Evolutionary conservation across 2,888 invertebrate species (phyloP).

Genomic region (Oligia fasciuncula): DNA sequence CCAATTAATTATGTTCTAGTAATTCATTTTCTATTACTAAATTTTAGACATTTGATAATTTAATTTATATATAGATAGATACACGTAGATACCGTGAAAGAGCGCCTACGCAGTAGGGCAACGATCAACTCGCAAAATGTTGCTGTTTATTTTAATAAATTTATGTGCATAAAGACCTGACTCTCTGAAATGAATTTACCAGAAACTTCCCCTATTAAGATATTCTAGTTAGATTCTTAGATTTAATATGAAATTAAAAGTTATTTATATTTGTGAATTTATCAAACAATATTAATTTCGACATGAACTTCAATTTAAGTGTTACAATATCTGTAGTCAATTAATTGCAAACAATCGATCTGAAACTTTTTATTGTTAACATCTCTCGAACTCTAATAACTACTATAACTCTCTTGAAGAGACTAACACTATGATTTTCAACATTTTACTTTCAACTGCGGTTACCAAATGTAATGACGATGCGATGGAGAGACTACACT

Average conservation of each 20-base stretch:
- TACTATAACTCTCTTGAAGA: slow-evolving; percentile 76
- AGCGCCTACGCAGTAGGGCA: slow-evolving; percentile 71
- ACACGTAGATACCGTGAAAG: slow-evolving; percentile 78
- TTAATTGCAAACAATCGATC: slow-evolving; percentile 57
- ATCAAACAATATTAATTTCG: slow-evolving; percentile 53
- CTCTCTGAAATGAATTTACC: slow-evolving; percentile 60
- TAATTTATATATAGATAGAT: slow-evolving; percentile 85
- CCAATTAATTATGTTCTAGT: slow-evolving; percentile 88
- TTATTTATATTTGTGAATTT: slow-evolving; percentile 49
- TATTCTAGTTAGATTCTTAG: slow-evolving; percentile 65
- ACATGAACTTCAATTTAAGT: slow-evolving; percentile 51
- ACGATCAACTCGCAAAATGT: slow-evolving; percentile 61
- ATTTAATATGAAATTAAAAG: slow-evolving; percentile 60
- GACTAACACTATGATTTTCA: slow-evolving; percentile 75
- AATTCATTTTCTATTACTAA: slow-evolving; percentile 89
- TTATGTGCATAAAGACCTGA: slow-evolving; percentile 61
- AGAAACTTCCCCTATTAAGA: slow-evolving; percentile 62
- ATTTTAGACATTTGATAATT: slow-evolving; percentile 83
- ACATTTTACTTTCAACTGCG: slow-evolving; percentile 68
- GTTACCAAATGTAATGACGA: slow-evolving; percentile 61
- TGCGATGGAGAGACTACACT: slow-evolving; percentile 58
- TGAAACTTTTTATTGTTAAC: slow-evolving; percentile 64
- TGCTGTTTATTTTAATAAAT: slow-evolving; percentile 60
- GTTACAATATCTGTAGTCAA: slow-evolving; percentile 52
- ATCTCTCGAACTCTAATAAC: slow-evolving; percentile 71